phyloP scores from a whole-genome alignment of 2,888 invertebrate species.

The Amblyjoppa proteus region DNA sequence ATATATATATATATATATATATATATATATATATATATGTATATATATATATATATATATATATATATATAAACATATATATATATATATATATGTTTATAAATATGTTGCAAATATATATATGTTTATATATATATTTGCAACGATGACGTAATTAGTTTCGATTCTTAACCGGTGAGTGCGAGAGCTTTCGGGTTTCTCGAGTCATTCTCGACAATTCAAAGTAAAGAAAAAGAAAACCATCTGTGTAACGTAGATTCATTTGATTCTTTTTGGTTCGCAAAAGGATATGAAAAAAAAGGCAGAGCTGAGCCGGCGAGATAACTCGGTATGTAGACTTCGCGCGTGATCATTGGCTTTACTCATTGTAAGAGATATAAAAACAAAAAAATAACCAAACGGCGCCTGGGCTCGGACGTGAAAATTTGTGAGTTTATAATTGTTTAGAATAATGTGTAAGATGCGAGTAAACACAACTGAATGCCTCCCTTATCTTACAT shows the following conservation, averaged over 20 bases:
- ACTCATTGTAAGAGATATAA: constrained; percentile 9
- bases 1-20: constrained; percentile 57
- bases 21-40: constrained; percentile 26
- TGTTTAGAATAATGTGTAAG: constrained; percentile 44
- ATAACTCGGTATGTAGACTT: constrained; percentile 4
- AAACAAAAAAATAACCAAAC: constrained; percentile 12
- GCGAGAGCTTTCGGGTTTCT: constrained; percentile 16
- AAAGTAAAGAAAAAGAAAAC: not conserved
- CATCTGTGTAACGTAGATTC: constrained; percentile 31
- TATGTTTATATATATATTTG: constrained; percentile 51
- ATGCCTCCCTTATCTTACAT: constrained; percentile 63
- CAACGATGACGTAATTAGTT: constrained; percentile 33
- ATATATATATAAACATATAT: constrained; percentile 28
- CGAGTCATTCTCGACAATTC: constrained; percentile 26
- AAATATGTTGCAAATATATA: constrained; percentile 3
- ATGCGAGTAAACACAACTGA: constrained; percentile 45
- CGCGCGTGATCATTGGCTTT: constrained; percentile 30
- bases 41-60: constrained; percentile 35
- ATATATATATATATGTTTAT: constrained; percentile 34
- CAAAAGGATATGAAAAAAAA: not conserved
- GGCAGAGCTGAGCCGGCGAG: not conserved
- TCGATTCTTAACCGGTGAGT: not conserved
- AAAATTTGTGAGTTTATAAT: constrained; percentile 33
- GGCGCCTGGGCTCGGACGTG: constrained; percentile 5
- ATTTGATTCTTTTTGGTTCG: constrained; percentile 21